Evolutionary conservation across 2,888 invertebrate genomes (phyloP), one percentile per base, ranked within the genome.

Genomic region (Meteorus cinctellus): DNA sequence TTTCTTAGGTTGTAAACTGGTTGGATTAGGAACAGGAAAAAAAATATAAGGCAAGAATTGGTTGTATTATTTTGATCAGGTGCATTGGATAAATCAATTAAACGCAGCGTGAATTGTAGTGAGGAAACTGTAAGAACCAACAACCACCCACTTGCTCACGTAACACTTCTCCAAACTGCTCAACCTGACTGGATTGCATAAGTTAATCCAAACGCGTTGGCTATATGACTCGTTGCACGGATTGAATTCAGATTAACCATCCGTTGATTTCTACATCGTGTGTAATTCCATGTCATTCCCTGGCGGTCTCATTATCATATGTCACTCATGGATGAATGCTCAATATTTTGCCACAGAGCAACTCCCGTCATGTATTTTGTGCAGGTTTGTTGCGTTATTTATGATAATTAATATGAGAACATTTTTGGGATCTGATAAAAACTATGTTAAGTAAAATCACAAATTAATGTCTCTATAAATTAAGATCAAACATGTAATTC

Each of bases 241-340:
- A 77, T 77, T 71, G 80, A 78, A 78, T 80, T 80, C 72, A 78
- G 74, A 80, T 80, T 75, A 72, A 74, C 65, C 55, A 55, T 71
- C 24, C 72, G 41, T 27, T 31, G 19, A 45, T 63, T 60, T 72
- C 48, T 71, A 36, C 72, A 70, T 73, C 75, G 70, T 48, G 48
- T 59, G 48, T 68, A 69, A 74, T 60, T 74, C 36, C 59, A 24
- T 60, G 63, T 63, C 67, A 55, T 74, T 41, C 67, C 45, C 60
- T 29, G 41, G 55, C 51, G 14, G 10, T 19, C 41, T 68, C 24
- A 74, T 74, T 74, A 67, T 74, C 74, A 74, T 74, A 68, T 16
- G 41, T 36, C 67, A 48, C 24, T 66, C n/a, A 36, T 19, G 19
- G 36, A 59, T 41, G 29, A 29, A 72, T 60, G 31, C 14, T 60